Conservation (phyloP, 2,113 vertebrate genomes). For the Trachemys scripta region DNA sequence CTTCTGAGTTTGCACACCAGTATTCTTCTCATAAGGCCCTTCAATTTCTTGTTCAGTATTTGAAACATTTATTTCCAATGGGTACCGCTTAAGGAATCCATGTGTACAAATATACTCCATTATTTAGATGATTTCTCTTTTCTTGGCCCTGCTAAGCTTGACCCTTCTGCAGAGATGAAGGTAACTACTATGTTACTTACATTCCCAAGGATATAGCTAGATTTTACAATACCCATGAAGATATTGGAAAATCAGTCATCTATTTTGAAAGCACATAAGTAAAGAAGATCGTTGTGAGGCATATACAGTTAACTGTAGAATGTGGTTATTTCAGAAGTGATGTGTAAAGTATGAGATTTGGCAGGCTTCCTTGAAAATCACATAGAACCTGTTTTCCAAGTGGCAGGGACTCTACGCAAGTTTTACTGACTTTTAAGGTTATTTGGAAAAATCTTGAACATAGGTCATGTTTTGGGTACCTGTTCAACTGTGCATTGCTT, state of each 20-base stretch:
- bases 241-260: not conserved
- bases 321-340: not conserved
- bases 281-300: not conserved
- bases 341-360: accelerated
- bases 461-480: not conserved
- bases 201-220: not conserved
- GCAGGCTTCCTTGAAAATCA: not conserved
- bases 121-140: not conserved
- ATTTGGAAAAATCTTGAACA: not conserved
- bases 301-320: not conserved
- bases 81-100: not conserved
- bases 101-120: not conserved
- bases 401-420: not conserved
- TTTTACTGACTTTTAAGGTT: not conserved
- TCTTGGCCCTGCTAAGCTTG: not conserved
- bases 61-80: not conserved
- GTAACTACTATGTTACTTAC: not conserved
- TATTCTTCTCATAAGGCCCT: not conserved
- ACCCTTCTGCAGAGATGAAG: not conserved
- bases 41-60: not conserved
- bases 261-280: not conserved
- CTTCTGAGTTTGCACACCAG: not conserved
- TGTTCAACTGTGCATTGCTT: not conserved
- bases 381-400: accelerated
- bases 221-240: not conserved